These are phyloP conservation scores for Prosopocoilus inquinatus DNA, from an alignment of 2,888 invertebrate species.

Conservation along the genomic window DNA sequence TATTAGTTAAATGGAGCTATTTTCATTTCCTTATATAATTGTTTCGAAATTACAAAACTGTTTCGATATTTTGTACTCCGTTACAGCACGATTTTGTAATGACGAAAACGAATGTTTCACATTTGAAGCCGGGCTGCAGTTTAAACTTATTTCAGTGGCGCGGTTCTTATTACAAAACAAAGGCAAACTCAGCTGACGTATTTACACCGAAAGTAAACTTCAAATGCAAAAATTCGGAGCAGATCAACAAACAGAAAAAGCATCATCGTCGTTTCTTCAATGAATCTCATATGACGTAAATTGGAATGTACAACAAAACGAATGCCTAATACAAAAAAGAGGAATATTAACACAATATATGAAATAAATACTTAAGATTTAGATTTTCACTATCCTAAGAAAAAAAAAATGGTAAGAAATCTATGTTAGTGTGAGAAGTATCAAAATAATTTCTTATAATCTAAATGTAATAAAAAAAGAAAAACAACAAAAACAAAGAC, in stretches of 20 bases:
- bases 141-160: neutral
- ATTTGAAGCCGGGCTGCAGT: constrained; percentile 31
- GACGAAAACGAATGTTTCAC: constrained; percentile 36
- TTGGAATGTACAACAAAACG: constrained; percentile 44
- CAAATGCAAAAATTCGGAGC: neutral
- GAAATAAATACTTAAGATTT: constrained; percentile 31
- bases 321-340: constrained; percentile 29
- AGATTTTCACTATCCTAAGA: constrained; percentile 25
- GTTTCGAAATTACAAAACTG: constrained; percentile 45
- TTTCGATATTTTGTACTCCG: constrained; percentile 40
- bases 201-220: constrained; percentile 7
- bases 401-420: constrained; percentile 6
- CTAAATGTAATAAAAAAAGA: constrained; percentile 32
- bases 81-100: constrained; percentile 40
- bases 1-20: constrained; percentile 43
- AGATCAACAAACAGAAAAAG: neutral
- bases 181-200: neutral
- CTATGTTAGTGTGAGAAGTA: constrained; percentile 32
- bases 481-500: constrained; percentile 27
- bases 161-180: constrained; percentile 6
- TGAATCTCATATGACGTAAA: constrained; percentile 4
- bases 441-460: constrained; percentile 38
- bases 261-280: neutral
- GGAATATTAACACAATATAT: constrained; percentile 24
- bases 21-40: constrained; percentile 26